Percentiles rank a stretch among this genome's conserved stretches.
phyloP scores from a whole-genome alignment of 2,888 invertebrate species.

The Andrena bucephala region DNA sequence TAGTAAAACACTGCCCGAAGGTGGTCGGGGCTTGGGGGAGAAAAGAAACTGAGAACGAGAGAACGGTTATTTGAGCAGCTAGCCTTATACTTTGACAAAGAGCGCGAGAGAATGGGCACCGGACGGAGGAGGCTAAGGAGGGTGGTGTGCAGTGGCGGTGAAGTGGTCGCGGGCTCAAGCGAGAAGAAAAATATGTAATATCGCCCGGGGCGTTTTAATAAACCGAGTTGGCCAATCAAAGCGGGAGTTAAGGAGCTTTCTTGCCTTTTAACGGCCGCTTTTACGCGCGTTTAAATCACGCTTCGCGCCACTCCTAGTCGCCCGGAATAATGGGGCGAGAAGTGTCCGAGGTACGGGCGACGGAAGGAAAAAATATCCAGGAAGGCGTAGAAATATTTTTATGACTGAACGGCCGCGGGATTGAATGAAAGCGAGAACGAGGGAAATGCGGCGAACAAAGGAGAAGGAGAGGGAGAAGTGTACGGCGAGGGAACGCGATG shows the following conservation, averaged over 20 bases:
- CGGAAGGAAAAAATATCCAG: conserved; percentile 63
- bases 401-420: conserved; percentile 75
- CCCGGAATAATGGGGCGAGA: conserved; percentile 57
- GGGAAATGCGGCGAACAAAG: conserved; percentile 32
- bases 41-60: conserved; percentile 50
- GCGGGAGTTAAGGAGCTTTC: conserved; percentile 82
- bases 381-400: conserved; percentile 83
- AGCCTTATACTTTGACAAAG: conserved; percentile 53
- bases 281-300: conserved; percentile 84
- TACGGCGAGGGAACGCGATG: background rate
- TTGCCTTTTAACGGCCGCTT: conserved; percentile 84
- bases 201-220: conserved; percentile 83
- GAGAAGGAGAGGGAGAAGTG: background rate
- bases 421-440: conserved; percentile 47
- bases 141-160: conserved; percentile 22
- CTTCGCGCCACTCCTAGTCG: conserved; percentile 67
- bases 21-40: conserved; percentile 29
- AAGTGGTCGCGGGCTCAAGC: conserved; percentile 47
- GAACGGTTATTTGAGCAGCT: conserved; percentile 60
- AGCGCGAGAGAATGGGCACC: conserved; percentile 36
- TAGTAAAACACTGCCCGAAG: conserved; percentile 52
- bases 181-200: conserved; percentile 75
- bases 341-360: conserved; percentile 58
- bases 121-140: background rate
- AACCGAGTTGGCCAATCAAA: conserved; percentile 84